phyloP scores from a whole-genome alignment of 2,888 invertebrate genomes.

The Melitaea athalia region DNA sequence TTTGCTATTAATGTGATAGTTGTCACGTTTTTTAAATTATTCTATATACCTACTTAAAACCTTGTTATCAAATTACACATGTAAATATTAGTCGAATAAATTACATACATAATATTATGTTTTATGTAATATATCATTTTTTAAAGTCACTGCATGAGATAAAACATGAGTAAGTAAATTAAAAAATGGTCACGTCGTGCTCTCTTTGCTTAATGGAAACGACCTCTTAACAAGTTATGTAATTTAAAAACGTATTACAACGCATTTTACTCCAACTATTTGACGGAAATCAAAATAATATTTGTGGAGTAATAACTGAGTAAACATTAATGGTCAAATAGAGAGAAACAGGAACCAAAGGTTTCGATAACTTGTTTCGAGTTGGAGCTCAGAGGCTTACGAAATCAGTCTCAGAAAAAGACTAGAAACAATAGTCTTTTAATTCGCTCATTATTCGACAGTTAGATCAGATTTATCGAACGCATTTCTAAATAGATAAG shows the following conservation, averaged over 20 bases:
- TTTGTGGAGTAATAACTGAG: conserved; percentile 33
- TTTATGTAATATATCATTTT: not conserved
- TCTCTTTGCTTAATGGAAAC: conserved; percentile 7
- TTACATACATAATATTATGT: not conserved
- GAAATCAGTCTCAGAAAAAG: conserved; percentile 38
- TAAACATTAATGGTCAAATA: conserved; percentile 37
- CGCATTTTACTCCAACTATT: conserved; percentile 22
- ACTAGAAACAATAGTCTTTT: conserved; percentile 40
- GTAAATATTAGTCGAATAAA: not conserved
- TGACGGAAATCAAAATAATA: conserved; percentile 37
- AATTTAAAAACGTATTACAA: conserved; percentile 18
- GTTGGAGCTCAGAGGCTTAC: conserved; percentile 36
- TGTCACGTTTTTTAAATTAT: not conserved
- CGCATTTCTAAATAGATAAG: conserved; percentile 39
- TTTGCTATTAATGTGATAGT: not conserved
- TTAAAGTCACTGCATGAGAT: not conserved
- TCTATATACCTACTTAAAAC: not conserved
- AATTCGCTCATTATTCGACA: conserved; percentile 24
- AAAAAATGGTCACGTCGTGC: not conserved
- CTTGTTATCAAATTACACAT: not conserved
- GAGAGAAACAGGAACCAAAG: conserved; percentile 35
- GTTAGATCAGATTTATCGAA: conserved; percentile 42
- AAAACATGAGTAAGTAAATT: not conserved
- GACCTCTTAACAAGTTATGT: conserved; percentile 14
- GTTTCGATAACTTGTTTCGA: conserved; percentile 34